These are phyloP conservation scores for Nothobranchius furzeri DNA, from an alignment of 2,113 vertebrate species.

Conservation along the genomic window DNA sequence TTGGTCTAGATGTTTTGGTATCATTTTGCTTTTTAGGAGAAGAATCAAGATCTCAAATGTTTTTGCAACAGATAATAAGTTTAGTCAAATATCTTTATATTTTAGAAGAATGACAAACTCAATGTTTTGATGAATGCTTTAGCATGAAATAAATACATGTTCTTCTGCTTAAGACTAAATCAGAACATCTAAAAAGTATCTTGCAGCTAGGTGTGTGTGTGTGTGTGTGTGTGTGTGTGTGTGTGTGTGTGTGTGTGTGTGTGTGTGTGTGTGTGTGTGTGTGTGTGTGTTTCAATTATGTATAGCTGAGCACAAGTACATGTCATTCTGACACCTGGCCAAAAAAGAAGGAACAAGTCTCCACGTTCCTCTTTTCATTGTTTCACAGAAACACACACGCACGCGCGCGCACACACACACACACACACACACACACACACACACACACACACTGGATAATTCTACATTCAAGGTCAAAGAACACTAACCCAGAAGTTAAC, in stretches of 20 bases:
- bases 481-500: no score
- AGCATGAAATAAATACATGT: no score
- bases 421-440: slow-evolving; percentile 1
- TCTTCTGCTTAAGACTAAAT: no score
- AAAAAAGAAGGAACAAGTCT: slow-evolving; percentile 54
- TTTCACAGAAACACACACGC: slow-evolving; percentile 14
- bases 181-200: not conserved
- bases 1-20: no score
- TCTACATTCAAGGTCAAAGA: slow-evolving; percentile 8
- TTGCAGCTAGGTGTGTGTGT: slow-evolving; percentile 3
- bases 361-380: slow-evolving; percentile 60
- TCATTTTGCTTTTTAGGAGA: no score
- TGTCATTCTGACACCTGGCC: slow-evolving; percentile 27
- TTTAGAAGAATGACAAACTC: no score
- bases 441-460: slow-evolving; percentile 11
- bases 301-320: no score
- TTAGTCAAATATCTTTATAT: no score
- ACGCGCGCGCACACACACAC: slow-evolving; percentile 1
- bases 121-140: no score
- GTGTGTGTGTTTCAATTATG: slow-evolving; percentile 3
- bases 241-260: slow-evolving; percentile 17
- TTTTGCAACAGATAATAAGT: no score
- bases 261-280: slow-evolving; percentile 13
- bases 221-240: slow-evolving; percentile 12
- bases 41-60: no score